A percentile compares a stretch with the other conserved stretches of the same genome.
These are phyloP conservation scores for Drosophila sturtevanti DNA, from an alignment of 1,140 invertebrate genomes.

Conservation along the genomic window DNA sequence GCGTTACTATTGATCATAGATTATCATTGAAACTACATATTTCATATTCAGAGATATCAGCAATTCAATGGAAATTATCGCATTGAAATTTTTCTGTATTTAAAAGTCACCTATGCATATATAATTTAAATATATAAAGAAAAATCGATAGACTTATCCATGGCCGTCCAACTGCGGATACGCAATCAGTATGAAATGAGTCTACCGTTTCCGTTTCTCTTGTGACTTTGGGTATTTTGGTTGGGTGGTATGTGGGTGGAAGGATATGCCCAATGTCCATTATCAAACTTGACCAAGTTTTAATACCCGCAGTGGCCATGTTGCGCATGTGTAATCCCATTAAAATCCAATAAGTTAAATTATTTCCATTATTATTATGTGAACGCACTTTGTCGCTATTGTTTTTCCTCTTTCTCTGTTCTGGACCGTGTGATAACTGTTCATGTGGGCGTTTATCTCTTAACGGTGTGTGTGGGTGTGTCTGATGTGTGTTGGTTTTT, in stretches of 20 bases:
- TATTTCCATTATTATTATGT: conserved; percentile 81
- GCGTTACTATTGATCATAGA: no score
- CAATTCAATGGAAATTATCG: no score
- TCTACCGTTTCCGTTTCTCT: neutral
- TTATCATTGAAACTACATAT: no score
- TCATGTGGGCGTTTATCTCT: conserved; percentile 65
- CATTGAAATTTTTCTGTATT: no score
- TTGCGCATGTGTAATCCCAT: conserved; percentile 81
- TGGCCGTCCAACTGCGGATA: neutral
- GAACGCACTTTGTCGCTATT: conserved; percentile 68
- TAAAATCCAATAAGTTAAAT: conserved; percentile 82
- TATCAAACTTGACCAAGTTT: conserved; percentile 72
- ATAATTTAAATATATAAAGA: neutral
- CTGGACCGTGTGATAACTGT: conserved; percentile 52
- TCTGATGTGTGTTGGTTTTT: conserved; percentile 43
- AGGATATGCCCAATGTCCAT: conserved; percentile 28
- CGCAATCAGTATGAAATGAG: conserved; percentile 55
- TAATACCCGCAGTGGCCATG: conserved; percentile 67
- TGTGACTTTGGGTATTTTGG: neutral
- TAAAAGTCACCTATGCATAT: no score
- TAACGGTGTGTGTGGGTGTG: neutral
- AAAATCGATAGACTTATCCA: conserved; percentile 23
- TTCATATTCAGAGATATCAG: no score
- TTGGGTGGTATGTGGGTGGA: neutral
- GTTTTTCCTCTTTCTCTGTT: conserved; percentile 1